Evolutionary conservation across 1,140 invertebrate genomes (phyloP), one percentile per base, ranked within the genome.

Genomic region (Tetramorium simillimum): DNA sequence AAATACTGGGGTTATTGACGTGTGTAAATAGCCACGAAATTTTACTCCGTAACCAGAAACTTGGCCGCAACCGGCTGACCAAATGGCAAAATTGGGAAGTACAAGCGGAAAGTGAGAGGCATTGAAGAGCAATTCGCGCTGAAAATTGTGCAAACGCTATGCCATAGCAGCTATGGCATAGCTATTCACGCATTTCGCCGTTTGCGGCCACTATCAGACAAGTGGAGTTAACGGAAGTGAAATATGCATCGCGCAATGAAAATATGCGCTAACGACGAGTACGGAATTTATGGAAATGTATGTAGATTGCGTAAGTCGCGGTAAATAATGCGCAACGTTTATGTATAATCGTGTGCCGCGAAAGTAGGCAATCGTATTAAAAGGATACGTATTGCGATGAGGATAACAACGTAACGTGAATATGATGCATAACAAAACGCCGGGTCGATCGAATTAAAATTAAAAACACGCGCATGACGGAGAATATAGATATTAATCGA

Each of bases 91-190:
- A 90, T 86, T 77, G 24, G 51, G 60, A 43, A 84, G 82, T 78
- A 88, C 80, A 86, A 88, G 91, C 88, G 80, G 77, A 88, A 92
- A 92, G 86, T 87, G 84, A 92, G 91, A 90, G 88, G 77, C 53
- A 46, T 51, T 60, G 58, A 80, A 77, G 43, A 73, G 56, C 51
- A 82, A 72, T 86, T 85, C 85, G 51, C 58, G 51, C 58, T n/a
- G 53, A 87, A 90, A 89, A 86, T 90, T 86, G 80, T 28, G 28
- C 40, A 21, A 3, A 53, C 16, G 56, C 60, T 85, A 77, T 73
- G 67, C 37, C 12, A 46, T 63, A n/a, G n/a, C n/a, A n/a, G 56
- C 60, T 85, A 77, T 73, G 67, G 21, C 12, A 46, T 63, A 62
- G 58, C 43, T 51, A 49, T 86, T 69, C 37, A 46, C 7, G 75